Base-by-base conservation (phyloP, 1,140 invertebrate species). In the Neomicropteryx cornuta region DNA sequence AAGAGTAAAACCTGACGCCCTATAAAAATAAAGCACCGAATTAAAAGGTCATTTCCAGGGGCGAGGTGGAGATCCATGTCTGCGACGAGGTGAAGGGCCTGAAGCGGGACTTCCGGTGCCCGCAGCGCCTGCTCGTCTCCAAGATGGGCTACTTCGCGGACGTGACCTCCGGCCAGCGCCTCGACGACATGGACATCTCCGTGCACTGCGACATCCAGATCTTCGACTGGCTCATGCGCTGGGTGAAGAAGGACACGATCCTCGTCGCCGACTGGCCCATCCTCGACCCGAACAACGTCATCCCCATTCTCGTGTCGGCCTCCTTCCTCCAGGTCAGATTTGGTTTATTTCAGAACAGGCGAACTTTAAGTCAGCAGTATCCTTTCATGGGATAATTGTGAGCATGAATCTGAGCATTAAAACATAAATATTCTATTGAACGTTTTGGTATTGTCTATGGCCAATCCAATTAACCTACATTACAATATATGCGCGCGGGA, bases 171-270 rank as follows among this genome's bases (percentile, higher is more conserved):
- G 84, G 87, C 5, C 86, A 90, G 61, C 73, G 79, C 31, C 55
- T 92, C n/a, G 87, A 92, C 55, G 90, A 94, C 47, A 93, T 95
- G 72, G 91, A 96, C 50, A 94, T 97, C 46, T 93, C 90, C 0
- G 90, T 95, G 1, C 90, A 96, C 58, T 95, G 91, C 58, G 91
- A 97, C 62, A 83, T 97, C 32, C 79, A 73, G 55, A 74, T 75
- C n/a, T 97, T 97, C 58, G 90, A 96, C 46, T 97, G 91, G 91
- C 62, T 97, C n/a, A 92, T 97, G 81, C 76, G 81, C 45, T 96
- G 91, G 87, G 85, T 94, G 0, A 86, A 87, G 55, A 74, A 77
- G 32, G 81, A 83, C 44, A 62, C 72, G 0, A 71, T 76, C 23
- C 63, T 76, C 36, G 72, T 76, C 41, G 75, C 75, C 39, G 71